These are phyloP conservation scores for Pao palembangensis DNA, from an alignment of 2,113 vertebrate genomes.

Conservation along the genomic window DNA sequence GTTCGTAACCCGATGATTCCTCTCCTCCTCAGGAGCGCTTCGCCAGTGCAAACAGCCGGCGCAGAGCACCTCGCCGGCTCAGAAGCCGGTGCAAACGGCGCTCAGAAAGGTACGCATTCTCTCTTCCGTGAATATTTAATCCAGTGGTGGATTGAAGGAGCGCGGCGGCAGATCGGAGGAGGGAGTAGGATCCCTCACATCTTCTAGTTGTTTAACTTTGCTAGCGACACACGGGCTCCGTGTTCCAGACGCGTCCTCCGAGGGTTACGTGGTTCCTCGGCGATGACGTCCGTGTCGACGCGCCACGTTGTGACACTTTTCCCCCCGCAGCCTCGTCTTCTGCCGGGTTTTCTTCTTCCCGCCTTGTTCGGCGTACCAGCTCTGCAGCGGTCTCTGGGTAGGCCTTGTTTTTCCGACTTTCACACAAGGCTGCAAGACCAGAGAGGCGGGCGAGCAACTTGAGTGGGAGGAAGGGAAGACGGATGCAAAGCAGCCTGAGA, in stretches of 20 bases:
- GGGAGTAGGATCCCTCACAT: constrained; percentile 35
- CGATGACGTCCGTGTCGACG: too few relatives aligned
- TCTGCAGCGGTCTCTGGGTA: constrained; percentile 25
- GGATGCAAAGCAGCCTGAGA: constrained; percentile 56
- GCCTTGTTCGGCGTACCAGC: constrained; percentile 11
- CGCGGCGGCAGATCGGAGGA: constrained; percentile 10
- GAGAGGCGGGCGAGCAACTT: constrained; percentile 29
- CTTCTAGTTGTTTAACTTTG: constrained; percentile 64
- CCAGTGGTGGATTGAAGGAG: constrained; percentile 37
- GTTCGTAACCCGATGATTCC: constrained; percentile 30
- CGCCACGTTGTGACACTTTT: not conserved
- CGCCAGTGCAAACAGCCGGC: constrained; percentile 50
- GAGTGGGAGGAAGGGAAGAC: constrained; percentile 47
- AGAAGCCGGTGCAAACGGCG: constrained; percentile 48
- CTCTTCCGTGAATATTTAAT: constrained; percentile 71
- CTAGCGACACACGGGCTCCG: constrained; percentile 25
- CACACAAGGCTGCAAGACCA: constrained; percentile 28
- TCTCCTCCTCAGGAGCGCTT: constrained; percentile 55
- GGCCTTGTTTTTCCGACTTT: constrained; percentile 41
- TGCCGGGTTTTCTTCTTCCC: not conserved
- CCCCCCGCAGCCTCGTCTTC: not conserved
- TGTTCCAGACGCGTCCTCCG: too few relatives aligned
- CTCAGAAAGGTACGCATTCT: constrained; percentile 69
- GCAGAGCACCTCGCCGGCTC: constrained; percentile 52
- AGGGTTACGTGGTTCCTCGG: too few relatives aligned